Base-by-base conservation (phyloP, 2,888 invertebrate genomes). In the Adelphocoris suturalis region DNA sequence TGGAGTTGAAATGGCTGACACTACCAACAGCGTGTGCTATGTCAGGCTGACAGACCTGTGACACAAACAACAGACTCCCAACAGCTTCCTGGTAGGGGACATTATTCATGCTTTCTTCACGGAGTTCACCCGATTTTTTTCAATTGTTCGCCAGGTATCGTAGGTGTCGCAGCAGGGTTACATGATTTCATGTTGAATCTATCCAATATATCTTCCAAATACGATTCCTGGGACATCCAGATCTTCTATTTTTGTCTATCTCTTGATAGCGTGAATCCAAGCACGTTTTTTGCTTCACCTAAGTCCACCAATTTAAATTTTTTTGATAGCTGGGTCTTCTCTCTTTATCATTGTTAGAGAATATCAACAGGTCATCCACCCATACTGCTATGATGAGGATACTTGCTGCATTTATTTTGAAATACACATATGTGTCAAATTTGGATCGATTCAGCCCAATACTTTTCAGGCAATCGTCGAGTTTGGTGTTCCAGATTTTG, bases 261-360 rank as follows among this genome's bases (percentile, higher is more conserved):
- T 16, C 78, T 16, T 9, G 16, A 12, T 3, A 78, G 3, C 23
- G 52, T 3, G n/a, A 82, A 47, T 11, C 82, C 89, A 2, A 89
- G 46, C 19, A 76, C 47, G 16, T 27, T 23, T 80, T 81, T 89
- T n/a, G 89, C 52, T 52, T 76, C 52, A 78, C 89, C 89, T 14
- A 80, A 57, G 28, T 89, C 89, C 11, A 19, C 37, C 80, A 89
- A 81, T 13, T 81, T 19, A 19, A 89, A 89, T 7, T 37, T 12
- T 0, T 46, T 80, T 12, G 46, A n/a, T 9, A 80, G 46, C 19
- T 46, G 2, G 16, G 2, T 47, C 80, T 80, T 80, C 11, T 3
- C 37, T 12, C 28, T 80, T 80, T 4, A 12, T 3, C 16, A 19
- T 80, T 80, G 19, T 80, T 80, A 7, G 37, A 37, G 37, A 37